phyloP scores from a whole-genome alignment of 2,888 invertebrate genomes.

The Orchestes rusci region DNA sequence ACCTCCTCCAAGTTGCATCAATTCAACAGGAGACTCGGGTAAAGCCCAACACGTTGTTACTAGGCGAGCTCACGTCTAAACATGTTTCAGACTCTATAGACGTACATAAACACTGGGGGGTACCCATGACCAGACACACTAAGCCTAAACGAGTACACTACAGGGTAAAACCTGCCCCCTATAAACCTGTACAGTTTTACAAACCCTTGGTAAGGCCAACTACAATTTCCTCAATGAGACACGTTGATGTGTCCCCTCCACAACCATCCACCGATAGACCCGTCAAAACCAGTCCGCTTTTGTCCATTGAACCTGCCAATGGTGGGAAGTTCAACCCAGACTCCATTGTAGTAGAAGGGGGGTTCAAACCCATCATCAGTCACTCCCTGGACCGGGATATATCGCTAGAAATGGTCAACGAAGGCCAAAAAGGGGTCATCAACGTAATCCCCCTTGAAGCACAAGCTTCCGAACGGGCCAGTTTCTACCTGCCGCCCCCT shows the following conservation, averaged over 20 bases:
- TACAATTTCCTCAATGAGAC: constrained; percentile 18
- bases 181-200: not conserved
- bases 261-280: constrained; percentile 38
- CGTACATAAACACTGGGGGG: not conserved
- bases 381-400: constrained; percentile 44
- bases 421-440: constrained; percentile 47
- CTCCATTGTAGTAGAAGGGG: constrained; percentile 74
- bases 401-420: constrained; percentile 42
- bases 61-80: not conserved
- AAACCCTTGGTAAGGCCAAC: not conserved
- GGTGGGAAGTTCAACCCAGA: constrained; percentile 76
- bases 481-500: constrained; percentile 68
- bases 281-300: constrained; percentile 8
- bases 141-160: not conserved
- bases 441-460: constrained; percentile 52
- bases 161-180: not conserved
- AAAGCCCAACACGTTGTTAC: constrained; percentile 32
- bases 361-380: constrained; percentile 69
- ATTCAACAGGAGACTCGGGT: constrained; percentile 34
- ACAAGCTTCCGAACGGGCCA: constrained; percentile 64
- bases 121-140: not conserved
- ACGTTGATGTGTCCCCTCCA: constrained; percentile 38
- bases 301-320: constrained; percentile 47
- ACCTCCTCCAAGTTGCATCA: constrained; percentile 52
- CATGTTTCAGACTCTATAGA: constrained; percentile 29